Evolutionary conservation across 2,113 vertebrate species (phyloP).

Genomic region (Lanius collurio): DNA sequence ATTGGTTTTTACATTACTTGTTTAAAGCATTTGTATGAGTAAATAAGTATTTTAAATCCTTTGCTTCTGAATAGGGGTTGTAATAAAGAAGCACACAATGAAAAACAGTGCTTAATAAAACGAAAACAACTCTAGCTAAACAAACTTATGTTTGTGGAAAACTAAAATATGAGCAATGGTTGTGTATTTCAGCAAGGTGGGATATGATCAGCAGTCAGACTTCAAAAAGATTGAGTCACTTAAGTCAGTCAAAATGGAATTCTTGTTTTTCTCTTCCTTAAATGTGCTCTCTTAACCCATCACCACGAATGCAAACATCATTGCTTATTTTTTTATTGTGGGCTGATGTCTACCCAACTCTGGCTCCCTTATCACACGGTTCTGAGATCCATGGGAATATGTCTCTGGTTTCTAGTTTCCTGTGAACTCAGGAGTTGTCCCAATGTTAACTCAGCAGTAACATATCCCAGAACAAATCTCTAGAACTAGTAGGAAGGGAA

Average conservation of each 20-base stretch:
- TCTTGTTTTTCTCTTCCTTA: background rate
- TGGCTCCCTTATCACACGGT: background rate
- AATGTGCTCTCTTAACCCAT: background rate
- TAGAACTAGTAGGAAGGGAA: background rate
- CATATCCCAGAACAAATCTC: background rate
- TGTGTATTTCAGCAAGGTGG: background rate
- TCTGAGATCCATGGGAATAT: background rate
- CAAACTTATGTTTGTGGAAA: background rate
- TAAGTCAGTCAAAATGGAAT: background rate
- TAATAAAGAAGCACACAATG: background rate
- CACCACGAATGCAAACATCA: background rate
- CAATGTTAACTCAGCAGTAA: background rate
- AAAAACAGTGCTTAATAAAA: background rate
- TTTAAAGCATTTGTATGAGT: background rate
- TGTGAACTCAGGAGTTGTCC: background rate
- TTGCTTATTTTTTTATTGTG: background rate
- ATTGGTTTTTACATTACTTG: background rate
- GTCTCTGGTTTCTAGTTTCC: background rate
- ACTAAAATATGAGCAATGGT: background rate
- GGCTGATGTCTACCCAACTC: background rate
- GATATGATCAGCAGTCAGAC: background rate
- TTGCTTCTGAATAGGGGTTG: background rate
- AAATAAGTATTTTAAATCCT: background rate
- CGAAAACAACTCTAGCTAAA: background rate
- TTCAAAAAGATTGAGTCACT: background rate